Evolutionary conservation across 2,113 vertebrate species (phyloP).

Genomic region (Dromas ardeola): DNA sequence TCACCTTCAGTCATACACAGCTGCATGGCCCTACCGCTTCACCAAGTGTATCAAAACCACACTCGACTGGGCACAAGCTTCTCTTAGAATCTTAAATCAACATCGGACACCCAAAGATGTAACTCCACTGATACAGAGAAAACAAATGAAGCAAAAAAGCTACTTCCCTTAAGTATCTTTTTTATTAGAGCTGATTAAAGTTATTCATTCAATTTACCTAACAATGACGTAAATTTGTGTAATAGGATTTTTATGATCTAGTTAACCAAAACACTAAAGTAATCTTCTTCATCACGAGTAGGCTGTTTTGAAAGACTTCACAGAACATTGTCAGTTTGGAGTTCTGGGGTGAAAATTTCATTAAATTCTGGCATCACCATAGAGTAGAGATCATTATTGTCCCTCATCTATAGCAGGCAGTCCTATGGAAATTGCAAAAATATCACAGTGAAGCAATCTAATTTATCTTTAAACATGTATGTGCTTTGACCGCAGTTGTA

Average conservation of each 20-base stretch:
- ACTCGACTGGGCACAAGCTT: not conserved
- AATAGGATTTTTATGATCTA: conserved; percentile 1
- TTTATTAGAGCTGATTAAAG: conserved; percentile 15
- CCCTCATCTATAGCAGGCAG: not conserved
- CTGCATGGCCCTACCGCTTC: not conserved
- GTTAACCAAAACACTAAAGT: not conserved
- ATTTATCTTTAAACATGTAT: not conserved
- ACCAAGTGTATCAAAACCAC: not conserved
- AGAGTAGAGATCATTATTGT: not conserved
- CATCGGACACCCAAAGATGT: not conserved
- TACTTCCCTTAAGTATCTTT: not conserved
- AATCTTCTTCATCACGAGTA: not conserved
- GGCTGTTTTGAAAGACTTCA: not conserved
- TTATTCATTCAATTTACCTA: conserved; percentile 20
- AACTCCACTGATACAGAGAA: not conserved
- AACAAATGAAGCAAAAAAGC: not conserved
- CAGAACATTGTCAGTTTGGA: not conserved
- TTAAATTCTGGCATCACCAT: not conserved
- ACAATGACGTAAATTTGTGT: not conserved
- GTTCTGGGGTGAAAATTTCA: not conserved
- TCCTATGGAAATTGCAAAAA: not conserved
- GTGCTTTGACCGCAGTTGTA: not conserved
- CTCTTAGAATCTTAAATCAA: not conserved
- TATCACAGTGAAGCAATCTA: not conserved
- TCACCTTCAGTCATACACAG: not conserved